Base-by-base conservation (phyloP, 1,140 invertebrate genomes). In the Condylostylus longicornis region DNA sequence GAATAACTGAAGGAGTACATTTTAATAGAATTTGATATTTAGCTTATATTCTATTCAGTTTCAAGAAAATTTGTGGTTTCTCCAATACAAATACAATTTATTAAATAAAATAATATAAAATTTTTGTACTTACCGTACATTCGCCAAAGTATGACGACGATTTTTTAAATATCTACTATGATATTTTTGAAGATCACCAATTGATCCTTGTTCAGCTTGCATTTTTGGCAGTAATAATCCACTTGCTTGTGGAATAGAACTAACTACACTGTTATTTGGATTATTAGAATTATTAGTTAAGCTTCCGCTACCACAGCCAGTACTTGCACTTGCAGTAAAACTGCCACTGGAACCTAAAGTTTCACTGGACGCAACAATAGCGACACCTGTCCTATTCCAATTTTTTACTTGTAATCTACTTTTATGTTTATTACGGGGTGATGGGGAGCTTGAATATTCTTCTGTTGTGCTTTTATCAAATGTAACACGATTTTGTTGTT, bases 141-240 rank as follows among this genome's bases (percentile, higher is more conserved):
- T 85, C 37, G 83, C 83, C 45, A 87, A 66, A 4, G 83, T 87
- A 58, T 87, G 83, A 27, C 83, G 69, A 18, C 83, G 69, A 50
- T 80, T 85, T 56, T 82, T 74, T 37, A 85, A 71, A 60, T 79
- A 81, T 45, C 77, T 63, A 49, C 81, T 83, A 53, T 86, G 83
- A 57, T 86, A 86, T 48, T 81, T 82, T 49, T 84, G 77, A 38
- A 87, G 69, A 54, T 85, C 82, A 30, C 81, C 81, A 53, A 87
- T 84, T 61, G 79, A 81, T 27, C 83, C 83, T 55, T 83, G 81
- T 62, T 87, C 83, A 36, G 81, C 83, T 67, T 86, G 83, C 82
- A 87, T 86, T 60, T 70, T 84, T 39, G 66, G 68, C 42, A 53
- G 58, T 50, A 63, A 50, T 40, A 53, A 45, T 39, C 55, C 44